These are phyloP conservation scores for Planococcus citri DNA, from an alignment of 1,140 invertebrate genomes.

Conservation along the genomic window DNA sequence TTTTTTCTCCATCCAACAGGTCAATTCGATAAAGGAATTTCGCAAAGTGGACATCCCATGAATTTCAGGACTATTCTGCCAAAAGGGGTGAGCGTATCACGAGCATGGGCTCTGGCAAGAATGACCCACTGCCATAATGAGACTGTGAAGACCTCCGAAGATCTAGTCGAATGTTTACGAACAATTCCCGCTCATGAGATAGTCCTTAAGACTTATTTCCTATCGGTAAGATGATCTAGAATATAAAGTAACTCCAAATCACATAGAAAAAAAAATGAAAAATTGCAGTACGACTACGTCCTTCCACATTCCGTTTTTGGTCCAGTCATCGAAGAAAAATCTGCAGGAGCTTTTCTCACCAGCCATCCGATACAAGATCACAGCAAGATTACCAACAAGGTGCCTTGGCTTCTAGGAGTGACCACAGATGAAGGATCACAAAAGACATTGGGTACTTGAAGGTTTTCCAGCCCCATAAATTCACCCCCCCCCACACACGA, in stretches of 20 bases:
- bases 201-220: too few relatives aligned
- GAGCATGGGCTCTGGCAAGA: neutral
- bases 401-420: neutral
- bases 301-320: neutral
- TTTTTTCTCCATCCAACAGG: conserved; percentile 31
- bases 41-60: conserved; percentile 49
- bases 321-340: neutral
- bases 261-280: too few relatives aligned
- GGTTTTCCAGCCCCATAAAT: too few relatives aligned
- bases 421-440: neutral
- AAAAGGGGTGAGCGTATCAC: neutral
- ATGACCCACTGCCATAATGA: neutral
- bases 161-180: neutral
- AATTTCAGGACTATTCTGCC: neutral
- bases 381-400: neutral
- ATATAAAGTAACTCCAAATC: too few relatives aligned
- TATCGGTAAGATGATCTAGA: too few relatives aligned
- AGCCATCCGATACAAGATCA: neutral
- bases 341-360: neutral
- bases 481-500: too few relatives aligned
- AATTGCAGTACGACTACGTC: neutral
- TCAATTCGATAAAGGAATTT: conserved; percentile 54
- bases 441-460: neutral
- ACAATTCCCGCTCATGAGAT: neutral
- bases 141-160: neutral